Evolutionary conservation across 2,888 invertebrate genomes (phyloP).

Genomic region (Brenthis hecate): DNA sequence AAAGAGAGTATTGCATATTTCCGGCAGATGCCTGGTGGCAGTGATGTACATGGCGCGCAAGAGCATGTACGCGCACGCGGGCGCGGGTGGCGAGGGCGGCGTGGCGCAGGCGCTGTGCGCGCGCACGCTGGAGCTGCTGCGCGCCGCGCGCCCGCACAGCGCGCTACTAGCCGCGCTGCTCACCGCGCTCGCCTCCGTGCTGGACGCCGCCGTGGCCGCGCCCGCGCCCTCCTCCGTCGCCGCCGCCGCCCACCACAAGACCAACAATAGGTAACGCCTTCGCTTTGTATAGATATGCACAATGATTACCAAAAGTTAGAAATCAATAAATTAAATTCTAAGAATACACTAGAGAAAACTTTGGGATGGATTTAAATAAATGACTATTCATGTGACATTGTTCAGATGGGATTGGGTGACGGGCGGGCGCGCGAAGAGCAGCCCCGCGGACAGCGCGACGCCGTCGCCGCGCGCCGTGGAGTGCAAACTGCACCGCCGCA

Average conservation of each 20-base stretch:
- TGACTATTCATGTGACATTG: background rate
- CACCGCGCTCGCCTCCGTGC: conserved; percentile 62
- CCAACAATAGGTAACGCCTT: conserved; percentile 52
- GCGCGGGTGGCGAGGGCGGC: conserved; percentile 77
- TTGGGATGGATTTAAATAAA: background rate
- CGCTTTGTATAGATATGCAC: too few species aligned
- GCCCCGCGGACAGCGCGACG: conserved; percentile 44
- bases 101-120: conserved; percentile 84
- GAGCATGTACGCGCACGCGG: conserved; percentile 80
- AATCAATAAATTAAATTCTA: too few species aligned
- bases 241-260: conserved; percentile 37
- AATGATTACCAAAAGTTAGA: too few species aligned
- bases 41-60: conserved; percentile 93
- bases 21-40: conserved; percentile 89
- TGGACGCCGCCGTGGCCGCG: conserved; percentile 55
- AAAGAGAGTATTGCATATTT: background rate
- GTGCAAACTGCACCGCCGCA: conserved; percentile 83
- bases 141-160: conserved; percentile 54
- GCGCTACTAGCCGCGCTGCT: conserved; percentile 72
- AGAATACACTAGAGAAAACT: background rate
- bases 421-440: conserved; percentile 77
- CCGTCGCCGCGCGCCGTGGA: conserved; percentile 61
- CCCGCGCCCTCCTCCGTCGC: conserved; percentile 36
- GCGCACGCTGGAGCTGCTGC: conserved; percentile 65
- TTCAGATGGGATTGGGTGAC: conserved; percentile 93